A percentile compares a stretch with the other conserved stretches of the same genome.
These are phyloP conservation scores for Dicaeum eximium DNA, from an alignment of 2,113 vertebrate species.

Conservation along the genomic window DNA sequence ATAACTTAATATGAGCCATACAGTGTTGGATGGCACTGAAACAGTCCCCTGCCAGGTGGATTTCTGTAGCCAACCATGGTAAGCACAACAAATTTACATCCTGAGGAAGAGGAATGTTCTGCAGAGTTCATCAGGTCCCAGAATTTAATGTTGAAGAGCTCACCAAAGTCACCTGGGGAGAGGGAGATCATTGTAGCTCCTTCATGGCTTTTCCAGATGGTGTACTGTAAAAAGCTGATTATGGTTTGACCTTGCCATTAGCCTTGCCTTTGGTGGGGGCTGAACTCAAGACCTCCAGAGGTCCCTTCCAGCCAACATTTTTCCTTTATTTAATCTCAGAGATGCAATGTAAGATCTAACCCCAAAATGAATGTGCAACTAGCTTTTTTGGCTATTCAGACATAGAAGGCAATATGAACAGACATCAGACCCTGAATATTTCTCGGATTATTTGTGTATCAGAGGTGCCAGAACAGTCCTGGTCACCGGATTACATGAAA, in stretches of 20 bases:
- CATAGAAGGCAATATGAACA: neutral
- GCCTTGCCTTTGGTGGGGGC: neutral
- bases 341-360: neutral
- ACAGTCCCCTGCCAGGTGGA: neutral
- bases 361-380: neutral
- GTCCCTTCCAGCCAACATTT: neutral
- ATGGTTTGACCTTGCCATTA: neutral
- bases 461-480: neutral
- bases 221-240: neutral
- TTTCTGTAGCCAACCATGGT: neutral
- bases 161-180: neutral
- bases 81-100: neutral
- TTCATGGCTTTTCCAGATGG: neutral
- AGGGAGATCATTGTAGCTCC: neutral
- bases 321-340: neutral
- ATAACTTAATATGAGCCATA: neutral
- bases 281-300: neutral
- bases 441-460: neutral
- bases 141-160: neutral
- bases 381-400: neutral
- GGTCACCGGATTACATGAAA: neutral
- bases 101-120: neutral
- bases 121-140: neutral
- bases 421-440: neutral
- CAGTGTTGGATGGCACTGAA: neutral